Percentiles rank a stretch among this genome's conserved stretches.
phyloP scores from a whole-genome alignment of 2,113 vertebrate genomes.

The Semnornis frantzii region DNA sequence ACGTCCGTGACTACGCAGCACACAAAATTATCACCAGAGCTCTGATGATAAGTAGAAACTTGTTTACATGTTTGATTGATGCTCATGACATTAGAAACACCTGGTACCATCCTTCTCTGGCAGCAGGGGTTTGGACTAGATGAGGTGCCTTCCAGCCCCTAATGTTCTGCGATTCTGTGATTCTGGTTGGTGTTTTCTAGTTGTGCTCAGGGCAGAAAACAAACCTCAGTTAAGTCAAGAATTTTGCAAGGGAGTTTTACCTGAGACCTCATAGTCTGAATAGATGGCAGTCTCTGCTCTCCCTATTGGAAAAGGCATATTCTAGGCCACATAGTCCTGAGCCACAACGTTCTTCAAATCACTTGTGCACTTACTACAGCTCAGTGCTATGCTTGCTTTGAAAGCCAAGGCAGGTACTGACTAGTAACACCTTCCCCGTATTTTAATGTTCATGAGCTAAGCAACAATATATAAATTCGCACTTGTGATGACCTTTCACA shows the following conservation, averaged over 20 bases:
- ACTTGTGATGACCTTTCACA: background rate
- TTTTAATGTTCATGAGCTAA: background rate
- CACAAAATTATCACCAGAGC: background rate
- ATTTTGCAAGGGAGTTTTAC: background rate
- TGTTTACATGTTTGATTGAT: background rate
- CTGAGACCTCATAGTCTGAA: background rate
- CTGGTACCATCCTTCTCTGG: background rate
- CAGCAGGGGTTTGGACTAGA: no score
- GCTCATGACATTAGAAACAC: background rate
- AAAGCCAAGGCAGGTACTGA: background rate
- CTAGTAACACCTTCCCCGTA: background rate
- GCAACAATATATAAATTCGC: background rate
- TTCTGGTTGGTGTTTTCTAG: background rate
- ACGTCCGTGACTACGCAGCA: background rate
- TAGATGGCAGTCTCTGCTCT: background rate
- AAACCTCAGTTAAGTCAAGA: background rate
- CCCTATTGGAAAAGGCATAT: fast-evolving
- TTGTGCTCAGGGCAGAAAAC: background rate
- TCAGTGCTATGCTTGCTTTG: background rate
- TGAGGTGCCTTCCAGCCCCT: no score
- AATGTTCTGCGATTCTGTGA: no score
- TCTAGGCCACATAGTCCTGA: fast-evolving
- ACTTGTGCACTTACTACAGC: background rate
- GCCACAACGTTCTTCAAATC: background rate
- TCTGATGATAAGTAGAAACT: background rate